phyloP scores from a whole-genome alignment of 1,140 invertebrate species.

The Neomicropteryx cornuta region DNA sequence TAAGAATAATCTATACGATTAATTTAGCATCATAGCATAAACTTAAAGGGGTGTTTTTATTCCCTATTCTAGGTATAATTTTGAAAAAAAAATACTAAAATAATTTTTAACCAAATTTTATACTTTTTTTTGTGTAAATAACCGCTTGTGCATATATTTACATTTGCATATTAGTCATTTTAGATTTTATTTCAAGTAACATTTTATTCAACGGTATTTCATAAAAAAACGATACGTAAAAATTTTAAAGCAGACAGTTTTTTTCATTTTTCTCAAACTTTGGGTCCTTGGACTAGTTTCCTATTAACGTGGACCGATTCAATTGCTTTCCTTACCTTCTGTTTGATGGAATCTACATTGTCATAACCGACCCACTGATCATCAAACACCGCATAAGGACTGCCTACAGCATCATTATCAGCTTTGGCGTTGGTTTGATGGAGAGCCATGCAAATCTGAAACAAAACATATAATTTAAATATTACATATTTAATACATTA shows the following conservation, averaged over 20 bases:
- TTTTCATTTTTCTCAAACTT: no score
- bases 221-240: no score
- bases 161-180: slow-evolving; percentile 1
- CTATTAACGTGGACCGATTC: background rate
- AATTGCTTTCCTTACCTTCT: slow-evolving; percentile 43
- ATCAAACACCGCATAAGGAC: slow-evolving; percentile 57
- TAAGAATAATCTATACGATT: no score
- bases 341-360: slow-evolving; percentile 49
- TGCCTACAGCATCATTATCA: slow-evolving; percentile 52
- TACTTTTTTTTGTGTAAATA: no score
- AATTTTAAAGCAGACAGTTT: no score
- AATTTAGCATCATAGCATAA: no score
- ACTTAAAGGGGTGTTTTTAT: no score
- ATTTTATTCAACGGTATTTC: no score
- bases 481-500: background rate
- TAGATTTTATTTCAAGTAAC: no score
- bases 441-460: slow-evolving; percentile 55
- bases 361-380: slow-evolving; percentile 83
- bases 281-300: background rate
- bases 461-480: slow-evolving; percentile 10
- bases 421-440: slow-evolving; percentile 49
- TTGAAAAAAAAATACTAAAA: no score
- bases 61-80: no score
- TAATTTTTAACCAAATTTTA: no score
- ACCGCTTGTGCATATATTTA: slow-evolving; percentile 22